Evolutionary conservation across 2,113 vertebrate species (phyloP).

Genomic region (Phasianus colchicus): DNA sequence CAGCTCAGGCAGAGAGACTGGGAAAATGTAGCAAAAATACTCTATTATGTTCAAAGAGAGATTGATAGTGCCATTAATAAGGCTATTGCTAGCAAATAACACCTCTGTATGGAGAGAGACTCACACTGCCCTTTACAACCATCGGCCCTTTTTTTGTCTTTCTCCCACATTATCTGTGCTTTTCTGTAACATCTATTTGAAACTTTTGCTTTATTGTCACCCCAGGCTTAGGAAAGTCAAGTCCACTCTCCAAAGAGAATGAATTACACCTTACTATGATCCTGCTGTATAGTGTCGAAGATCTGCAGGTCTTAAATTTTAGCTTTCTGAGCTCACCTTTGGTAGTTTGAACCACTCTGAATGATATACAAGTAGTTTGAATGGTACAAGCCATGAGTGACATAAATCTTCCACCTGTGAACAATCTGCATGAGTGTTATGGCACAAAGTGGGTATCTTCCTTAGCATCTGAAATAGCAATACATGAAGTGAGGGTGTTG

Average conservation of each 20-base stretch:
- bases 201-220: conserved; percentile 9
- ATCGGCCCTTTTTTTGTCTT: conserved; percentile 3
- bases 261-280: background rate
- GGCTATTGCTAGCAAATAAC: conserved; percentile 45
- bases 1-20: background rate
- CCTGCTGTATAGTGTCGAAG: background rate
- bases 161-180: background rate
- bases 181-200: conserved; percentile 6
- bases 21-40: conserved; percentile 41
- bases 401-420: background rate
- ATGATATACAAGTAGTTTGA: background rate
- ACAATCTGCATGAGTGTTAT: background rate
- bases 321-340: background rate
- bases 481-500: background rate
- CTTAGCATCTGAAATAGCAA: background rate
- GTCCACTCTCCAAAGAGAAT: background rate
- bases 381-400: background rate
- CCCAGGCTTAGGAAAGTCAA: background rate
- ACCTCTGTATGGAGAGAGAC: background rate
- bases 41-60: conserved; percentile 36
- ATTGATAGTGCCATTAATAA: conserved; percentile 54
- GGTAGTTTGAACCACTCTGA: background rate
- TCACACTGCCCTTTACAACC: background rate
- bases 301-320: background rate
- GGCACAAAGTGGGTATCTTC: background rate